phyloP scores from a whole-genome alignment of 2,113 vertebrate genomes.

The Desmodus rotundus region DNA sequence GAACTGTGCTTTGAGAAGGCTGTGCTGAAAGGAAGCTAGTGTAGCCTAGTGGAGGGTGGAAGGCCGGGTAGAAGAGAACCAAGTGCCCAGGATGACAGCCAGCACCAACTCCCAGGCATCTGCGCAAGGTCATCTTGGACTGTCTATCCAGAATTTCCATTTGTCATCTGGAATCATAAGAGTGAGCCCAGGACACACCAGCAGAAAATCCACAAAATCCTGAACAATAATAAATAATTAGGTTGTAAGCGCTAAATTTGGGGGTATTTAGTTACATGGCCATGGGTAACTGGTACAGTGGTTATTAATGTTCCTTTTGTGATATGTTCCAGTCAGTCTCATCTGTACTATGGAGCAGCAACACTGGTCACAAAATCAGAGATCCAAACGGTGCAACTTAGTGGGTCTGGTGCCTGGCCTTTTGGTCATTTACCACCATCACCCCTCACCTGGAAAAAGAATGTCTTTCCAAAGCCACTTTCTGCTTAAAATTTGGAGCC shows the following conservation, averaged over 20 bases:
- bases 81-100: not conserved
- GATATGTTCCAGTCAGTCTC: not conserved
- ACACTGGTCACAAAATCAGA: not conserved
- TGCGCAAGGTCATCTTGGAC: not conserved
- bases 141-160: not conserved
- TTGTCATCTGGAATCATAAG: not conserved
- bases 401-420: not conserved
- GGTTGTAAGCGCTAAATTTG: not conserved
- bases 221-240: not conserved
- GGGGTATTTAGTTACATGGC: not conserved
- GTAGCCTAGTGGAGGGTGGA: not conserved
- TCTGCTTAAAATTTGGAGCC: not conserved
- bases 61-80: rapidly evolving
- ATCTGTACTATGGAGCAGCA: not conserved
- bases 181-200: not conserved
- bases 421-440: not conserved
- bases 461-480: not conserved
- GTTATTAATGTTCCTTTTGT: not conserved
- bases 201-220: not conserved
- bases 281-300: not conserved
- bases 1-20: not conserved
- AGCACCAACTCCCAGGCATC: not conserved
- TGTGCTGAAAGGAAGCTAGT: not conserved
- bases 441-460: not conserved
- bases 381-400: not conserved